These are phyloP conservation scores for Oxystoma pomonae DNA, from an alignment of 2,888 invertebrate species.

Conservation along the genomic window DNA sequence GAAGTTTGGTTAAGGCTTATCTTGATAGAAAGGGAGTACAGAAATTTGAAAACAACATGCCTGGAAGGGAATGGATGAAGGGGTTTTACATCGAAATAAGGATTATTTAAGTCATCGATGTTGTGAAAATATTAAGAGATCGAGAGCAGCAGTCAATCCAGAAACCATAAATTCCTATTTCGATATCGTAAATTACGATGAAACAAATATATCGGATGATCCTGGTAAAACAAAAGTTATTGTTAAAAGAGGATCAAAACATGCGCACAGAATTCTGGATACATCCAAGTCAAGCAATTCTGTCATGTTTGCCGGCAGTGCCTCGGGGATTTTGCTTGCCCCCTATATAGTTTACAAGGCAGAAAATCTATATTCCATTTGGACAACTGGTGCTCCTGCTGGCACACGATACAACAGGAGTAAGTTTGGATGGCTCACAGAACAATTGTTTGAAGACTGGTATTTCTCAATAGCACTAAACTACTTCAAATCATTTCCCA, in stretches of 20 bases:
- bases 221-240: constrained; percentile 3
- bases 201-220: constrained; percentile 8
- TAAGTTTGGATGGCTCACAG: constrained; percentile 1
- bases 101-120: no score
- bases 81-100: no score
- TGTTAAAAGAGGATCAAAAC: neutral
- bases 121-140: constrained; percentile 22
- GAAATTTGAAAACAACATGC: no score
- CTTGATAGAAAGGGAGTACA: no score
- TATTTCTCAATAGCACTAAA: neutral
- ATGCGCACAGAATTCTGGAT: neutral
- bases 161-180: constrained; percentile 2
- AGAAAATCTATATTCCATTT: neutral
- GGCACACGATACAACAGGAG: neutral
- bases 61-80: no score
- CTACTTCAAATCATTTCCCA: constrained; percentile 2
- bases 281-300: neutral
- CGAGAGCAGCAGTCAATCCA: constrained; percentile 15
- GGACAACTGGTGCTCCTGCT: neutral
- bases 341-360: constrained; percentile 7
- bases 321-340: neutral
- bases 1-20: no score
- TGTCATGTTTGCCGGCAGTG: constrained; percentile 5
- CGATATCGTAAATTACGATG: constrained; percentile 4
- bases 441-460: constrained; percentile 3